Percentiles rank a stretch among this genome's conserved stretches.
Conservation (phyloP, 1,140 invertebrate genomes). For the Drosophila setifemur region DNA sequence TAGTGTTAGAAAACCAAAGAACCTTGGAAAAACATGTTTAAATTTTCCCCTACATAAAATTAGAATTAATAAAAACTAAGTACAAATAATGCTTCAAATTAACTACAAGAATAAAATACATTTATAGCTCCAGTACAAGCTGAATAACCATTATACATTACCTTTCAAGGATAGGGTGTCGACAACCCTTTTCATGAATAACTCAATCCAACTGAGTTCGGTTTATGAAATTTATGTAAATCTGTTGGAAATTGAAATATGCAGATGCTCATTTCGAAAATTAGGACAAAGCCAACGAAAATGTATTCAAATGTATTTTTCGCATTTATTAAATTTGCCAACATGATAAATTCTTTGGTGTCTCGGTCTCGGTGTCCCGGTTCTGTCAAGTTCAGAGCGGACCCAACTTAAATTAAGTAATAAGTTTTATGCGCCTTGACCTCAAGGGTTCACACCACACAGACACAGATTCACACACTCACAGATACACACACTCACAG, state of each 20-base stretch:
- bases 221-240: conserved; percentile 69
- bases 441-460: conserved; percentile 53
- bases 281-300: conserved; percentile 47
- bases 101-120: no score
- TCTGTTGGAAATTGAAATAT: conserved; percentile 75
- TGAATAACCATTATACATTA: background rate
- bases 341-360: conserved; percentile 70
- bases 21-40: no score
- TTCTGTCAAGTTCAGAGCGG: conserved; percentile 25
- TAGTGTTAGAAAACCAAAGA: no score
- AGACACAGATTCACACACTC: conserved; percentile 5
- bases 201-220: conserved; percentile 24
- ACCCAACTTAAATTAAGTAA: conserved; percentile 76
- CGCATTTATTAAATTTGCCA: conserved; percentile 74
- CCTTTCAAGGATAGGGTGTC: background rate
- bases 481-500: background rate
- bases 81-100: no score
- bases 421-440: conserved; percentile 77
- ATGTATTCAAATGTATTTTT: conserved; percentile 72
- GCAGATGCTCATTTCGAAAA: conserved; percentile 70
- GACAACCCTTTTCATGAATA: conserved; percentile 76
- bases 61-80: no score
- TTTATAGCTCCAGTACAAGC: background rate
- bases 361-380: conserved; percentile 19
- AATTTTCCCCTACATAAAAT: no score